phyloP scores from a whole-genome alignment of 2,888 invertebrate genomes.

The Spisula subtruncata region DNA sequence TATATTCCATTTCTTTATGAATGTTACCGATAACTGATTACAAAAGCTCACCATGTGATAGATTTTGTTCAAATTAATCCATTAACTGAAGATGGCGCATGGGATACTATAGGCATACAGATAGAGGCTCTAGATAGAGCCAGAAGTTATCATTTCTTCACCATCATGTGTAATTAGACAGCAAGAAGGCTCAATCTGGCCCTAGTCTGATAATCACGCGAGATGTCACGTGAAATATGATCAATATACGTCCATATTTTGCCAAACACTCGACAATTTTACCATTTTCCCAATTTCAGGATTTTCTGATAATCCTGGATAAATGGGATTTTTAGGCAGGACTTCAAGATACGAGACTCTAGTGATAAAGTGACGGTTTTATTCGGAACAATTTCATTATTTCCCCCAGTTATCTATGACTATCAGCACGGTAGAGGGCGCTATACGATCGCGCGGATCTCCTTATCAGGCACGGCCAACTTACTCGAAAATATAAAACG shows the following conservation, averaged over 20 bases:
- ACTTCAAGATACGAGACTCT: conserved; percentile 57
- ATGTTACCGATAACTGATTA: conserved; percentile 80
- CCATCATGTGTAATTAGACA: conserved; percentile 84
- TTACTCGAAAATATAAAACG: conserved; percentile 75
- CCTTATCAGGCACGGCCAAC: conserved; percentile 75
- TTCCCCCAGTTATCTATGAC: conserved; percentile 57
- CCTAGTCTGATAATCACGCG: conserved; percentile 79
- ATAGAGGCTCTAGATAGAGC: conserved; percentile 76
- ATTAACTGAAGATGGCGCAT: conserved; percentile 78
- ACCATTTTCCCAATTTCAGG: conserved; percentile 73
- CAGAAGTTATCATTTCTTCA: conserved; percentile 77
- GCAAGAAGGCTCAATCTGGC: conserved; percentile 76
- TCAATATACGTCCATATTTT: conserved; percentile 76
- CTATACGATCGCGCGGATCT: conserved; percentile 46
- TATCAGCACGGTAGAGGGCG: conserved; percentile 54
- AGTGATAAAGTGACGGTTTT: conserved; percentile 74
- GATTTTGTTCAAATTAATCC: conserved; percentile 84
- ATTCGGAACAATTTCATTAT: conserved; percentile 73
- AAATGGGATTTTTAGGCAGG: conserved; percentile 79
- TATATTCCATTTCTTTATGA: conserved; percentile 85
- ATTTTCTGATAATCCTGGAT: conserved; percentile 78
- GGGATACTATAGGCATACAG: conserved; percentile 74
- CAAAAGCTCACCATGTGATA: conserved; percentile 77
- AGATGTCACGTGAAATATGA: conserved; percentile 80
- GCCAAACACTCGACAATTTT: conserved; percentile 46